These are phyloP conservation scores for Trichoplax adhaerens DNA, from an alignment of 37 sponge, comb jelly and placozoan species.

Conservation along the genomic window DNA sequence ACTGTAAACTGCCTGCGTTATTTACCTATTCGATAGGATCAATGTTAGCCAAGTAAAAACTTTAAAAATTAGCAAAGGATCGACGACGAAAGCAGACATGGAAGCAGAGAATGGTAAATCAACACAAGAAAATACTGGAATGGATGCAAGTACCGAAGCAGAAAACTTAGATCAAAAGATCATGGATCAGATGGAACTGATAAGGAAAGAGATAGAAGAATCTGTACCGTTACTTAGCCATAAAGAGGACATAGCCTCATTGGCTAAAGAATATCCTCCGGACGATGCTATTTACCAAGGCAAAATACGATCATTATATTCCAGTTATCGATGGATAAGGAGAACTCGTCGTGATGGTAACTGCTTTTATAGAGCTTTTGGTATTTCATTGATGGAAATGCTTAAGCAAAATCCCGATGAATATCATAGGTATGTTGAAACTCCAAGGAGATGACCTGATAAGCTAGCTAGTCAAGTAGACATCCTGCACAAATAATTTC, in stretches of 20 bases:
- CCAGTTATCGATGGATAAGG: conserved; percentile 17
- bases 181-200: conserved; percentile 52
- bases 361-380: conserved; percentile 93
- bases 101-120: too few relatives aligned
- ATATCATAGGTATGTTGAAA: conserved; percentile 12
- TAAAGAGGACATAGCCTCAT: conserved; percentile 29
- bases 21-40: too few relatives aligned
- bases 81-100: too few relatives aligned
- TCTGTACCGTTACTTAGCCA: conserved; percentile 45
- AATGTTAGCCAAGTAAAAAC: too few relatives aligned
- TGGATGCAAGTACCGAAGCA: not conserved
- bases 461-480: too few relatives aligned
- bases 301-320: conserved; percentile 25
- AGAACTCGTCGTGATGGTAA: conserved; percentile 92
- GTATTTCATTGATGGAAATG: conserved; percentile 63
- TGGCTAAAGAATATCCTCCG: conserved; percentile 33
- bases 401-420: conserved; percentile 15
- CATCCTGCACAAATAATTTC: too few relatives aligned
- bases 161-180: conserved; percentile 48
- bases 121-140: too few relatives aligned
- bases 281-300: conserved; percentile 54
- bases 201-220: conserved; percentile 60
- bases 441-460: too few relatives aligned
- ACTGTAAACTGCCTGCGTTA: too few relatives aligned
- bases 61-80: too few relatives aligned